phyloP scores from a whole-genome alignment of 2,797 vertebrate genomes.

The Amblyopsis hoosieri region DNA sequence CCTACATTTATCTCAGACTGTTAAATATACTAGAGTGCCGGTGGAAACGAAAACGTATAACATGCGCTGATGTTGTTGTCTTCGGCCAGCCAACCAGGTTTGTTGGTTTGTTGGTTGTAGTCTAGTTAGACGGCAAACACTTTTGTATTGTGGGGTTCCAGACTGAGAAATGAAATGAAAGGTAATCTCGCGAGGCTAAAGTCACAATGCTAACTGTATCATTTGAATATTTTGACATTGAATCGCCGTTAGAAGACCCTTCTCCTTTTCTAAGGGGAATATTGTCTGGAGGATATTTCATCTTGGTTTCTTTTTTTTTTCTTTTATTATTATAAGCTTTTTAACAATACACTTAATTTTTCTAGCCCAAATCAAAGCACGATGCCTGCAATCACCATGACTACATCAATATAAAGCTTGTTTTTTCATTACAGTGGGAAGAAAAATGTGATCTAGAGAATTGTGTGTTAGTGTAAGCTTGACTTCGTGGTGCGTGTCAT shows the following conservation, averaged over 20 bases:
- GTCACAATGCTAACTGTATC: slow-evolving; percentile 1
- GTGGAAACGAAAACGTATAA: too few species aligned
- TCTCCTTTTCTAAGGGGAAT: slow-evolving; percentile 6
- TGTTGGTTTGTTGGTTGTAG: too few species aligned
- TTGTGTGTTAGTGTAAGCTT: slow-evolving; percentile 8
- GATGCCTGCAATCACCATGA: slow-evolving; percentile 16
- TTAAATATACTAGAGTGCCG: too few species aligned
- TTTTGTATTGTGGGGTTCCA: too few species aligned
- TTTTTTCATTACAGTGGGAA: slow-evolving; percentile 4
- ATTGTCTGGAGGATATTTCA: slow-evolving; percentile 24
- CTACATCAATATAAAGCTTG: slow-evolving; percentile 20
- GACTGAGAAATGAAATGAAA: too few species aligned
- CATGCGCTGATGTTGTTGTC: too few species aligned
- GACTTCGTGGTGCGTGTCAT: slow-evolving; percentile 13
- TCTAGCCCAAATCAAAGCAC: slow-evolving; percentile 24
- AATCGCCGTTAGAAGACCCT: not conserved
- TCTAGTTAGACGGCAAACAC: too few species aligned
- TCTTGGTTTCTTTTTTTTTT: slow-evolving; percentile 7
- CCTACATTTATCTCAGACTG: too few species aligned
- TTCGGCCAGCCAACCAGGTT: too few species aligned
- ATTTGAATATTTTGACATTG: slow-evolving; percentile 6
- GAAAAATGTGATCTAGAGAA: slow-evolving; percentile 16
- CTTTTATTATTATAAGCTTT: slow-evolving; percentile 2
- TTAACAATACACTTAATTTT: slow-evolving; percentile 18
- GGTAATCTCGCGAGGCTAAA: too few species aligned